Conservation (phyloP, 2,888 invertebrate genomes). For the Aphidoletes aphidimyza region DNA sequence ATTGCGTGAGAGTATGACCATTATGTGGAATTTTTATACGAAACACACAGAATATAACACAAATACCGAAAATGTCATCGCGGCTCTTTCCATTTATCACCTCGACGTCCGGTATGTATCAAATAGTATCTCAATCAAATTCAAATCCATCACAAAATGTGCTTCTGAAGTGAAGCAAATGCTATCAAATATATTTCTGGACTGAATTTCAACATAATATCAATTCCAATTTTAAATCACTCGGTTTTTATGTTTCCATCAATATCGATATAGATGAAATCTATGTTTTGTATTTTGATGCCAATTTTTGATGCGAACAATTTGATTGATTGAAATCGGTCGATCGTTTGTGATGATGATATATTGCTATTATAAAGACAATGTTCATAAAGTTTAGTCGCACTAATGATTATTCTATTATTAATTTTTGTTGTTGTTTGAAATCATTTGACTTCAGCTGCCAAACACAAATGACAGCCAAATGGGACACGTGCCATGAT, state of each 20-base stretch:
- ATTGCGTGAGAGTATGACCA: slow-evolving; percentile 18
- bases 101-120: background rate
- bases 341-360: too few relatives aligned
- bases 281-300: too few relatives aligned
- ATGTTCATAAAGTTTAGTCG: background rate
- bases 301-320: too few relatives aligned
- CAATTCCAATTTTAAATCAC: slow-evolving; percentile 2
- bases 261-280: too few relatives aligned
- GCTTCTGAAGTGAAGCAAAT: background rate
- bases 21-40: background rate
- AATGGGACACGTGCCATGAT: background rate
- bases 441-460: background rate
- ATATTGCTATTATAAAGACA: background rate
- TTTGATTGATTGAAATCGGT: too few relatives aligned
- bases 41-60: background rate
- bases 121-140: slow-evolving; percentile 29
- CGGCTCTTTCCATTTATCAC: background rate
- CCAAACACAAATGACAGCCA: background rate
- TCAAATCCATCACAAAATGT: background rate
- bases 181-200: background rate
- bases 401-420: background rate
- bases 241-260: background rate
- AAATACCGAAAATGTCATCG: background rate
- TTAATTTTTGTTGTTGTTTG: background rate
- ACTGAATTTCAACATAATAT: background rate